Percentiles rank a stretch among this genome's conserved stretches.
phyloP scores from a whole-genome alignment of 2,113 vertebrate genomes.

The Dipodomys spectabilis region DNA sequence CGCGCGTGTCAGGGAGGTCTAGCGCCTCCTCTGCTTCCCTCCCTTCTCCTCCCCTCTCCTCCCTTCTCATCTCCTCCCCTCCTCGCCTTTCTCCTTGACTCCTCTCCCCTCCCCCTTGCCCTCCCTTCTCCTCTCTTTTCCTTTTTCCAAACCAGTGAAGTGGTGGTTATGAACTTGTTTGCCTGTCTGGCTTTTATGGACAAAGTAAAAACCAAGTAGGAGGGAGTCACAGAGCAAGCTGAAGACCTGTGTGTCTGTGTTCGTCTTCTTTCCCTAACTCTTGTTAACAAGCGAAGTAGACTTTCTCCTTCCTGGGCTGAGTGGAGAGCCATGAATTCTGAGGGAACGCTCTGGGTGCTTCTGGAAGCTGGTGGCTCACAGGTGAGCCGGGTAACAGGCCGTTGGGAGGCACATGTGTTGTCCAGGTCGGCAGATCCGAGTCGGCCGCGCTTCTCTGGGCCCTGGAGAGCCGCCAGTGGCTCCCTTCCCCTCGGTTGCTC shows the following conservation, averaged over 20 bases:
- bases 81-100: too few relatives aligned
- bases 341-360: not conserved
- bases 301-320: not conserved
- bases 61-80: too few relatives aligned
- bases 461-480: too few relatives aligned
- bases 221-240: accelerated
- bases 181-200: not conserved
- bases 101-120: too few relatives aligned
- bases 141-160: not conserved
- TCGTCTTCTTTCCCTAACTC: too few relatives aligned
- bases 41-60: too few relatives aligned
- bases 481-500: too few relatives aligned
- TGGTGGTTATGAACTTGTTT: not conserved
- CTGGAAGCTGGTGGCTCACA: not conserved
- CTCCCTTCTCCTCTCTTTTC: not conserved
- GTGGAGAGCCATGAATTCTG: not conserved
- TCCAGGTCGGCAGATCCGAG: too few relatives aligned
- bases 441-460: too few relatives aligned
- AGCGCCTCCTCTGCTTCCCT: too few relatives aligned
- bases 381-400: not conserved
- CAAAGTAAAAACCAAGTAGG: too few relatives aligned
- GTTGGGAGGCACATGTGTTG: not conserved
- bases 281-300: not conserved
- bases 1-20: too few relatives aligned
- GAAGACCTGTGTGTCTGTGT: not conserved